Base-by-base conservation (phyloP, 2,113 vertebrate species). In the Baryphthengus martii region DNA sequence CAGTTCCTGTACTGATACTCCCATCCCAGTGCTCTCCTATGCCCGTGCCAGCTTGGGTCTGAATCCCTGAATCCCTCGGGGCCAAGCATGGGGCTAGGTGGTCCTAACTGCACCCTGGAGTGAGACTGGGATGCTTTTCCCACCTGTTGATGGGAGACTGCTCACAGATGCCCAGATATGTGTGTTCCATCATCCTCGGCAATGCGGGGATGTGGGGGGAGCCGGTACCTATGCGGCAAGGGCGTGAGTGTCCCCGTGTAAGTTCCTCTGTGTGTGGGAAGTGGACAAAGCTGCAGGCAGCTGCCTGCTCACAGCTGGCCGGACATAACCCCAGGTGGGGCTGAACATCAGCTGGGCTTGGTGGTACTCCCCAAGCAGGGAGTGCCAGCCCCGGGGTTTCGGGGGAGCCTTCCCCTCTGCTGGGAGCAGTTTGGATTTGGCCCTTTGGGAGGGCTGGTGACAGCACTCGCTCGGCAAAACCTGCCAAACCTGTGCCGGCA, bases 401-500 rank as follows among this genome's bases (percentile, higher is more conserved):
- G 1, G 82, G 47, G 65, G 17, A 77, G 35, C 44, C 45, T 55
- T 76, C 33, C 35, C 28, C 47, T 72, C 39, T 0, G 0, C 44
- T 0, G 12, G 80, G 33, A 87, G 23, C 37, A 61, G 50, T 39
- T 44, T 52, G 81, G 93, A 92, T 90, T 87, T 77, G 76, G 87
- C 52, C 47, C 26, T 78, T 87, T 18, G 50, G 56, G 56, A 70
- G 61, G 47, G 80, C 72, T 16, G 90, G 61, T 37, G 65, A 75
- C 19, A 11, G 31, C 6, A 13, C 23, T 25, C 35, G 1, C 24
- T 72, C 10, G 4, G 74, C 70, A 33, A 58, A 95, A 96, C 90
- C 85, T 88, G 92, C 71, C 92, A n/a, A 85, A 93, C 94, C 85
- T 93, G 90, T 72, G 85, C 85, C n/a, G 81, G 74, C 62, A 37